Conservation (phyloP, 2,888 invertebrate species). For the Craniophora ligustri region DNA sequence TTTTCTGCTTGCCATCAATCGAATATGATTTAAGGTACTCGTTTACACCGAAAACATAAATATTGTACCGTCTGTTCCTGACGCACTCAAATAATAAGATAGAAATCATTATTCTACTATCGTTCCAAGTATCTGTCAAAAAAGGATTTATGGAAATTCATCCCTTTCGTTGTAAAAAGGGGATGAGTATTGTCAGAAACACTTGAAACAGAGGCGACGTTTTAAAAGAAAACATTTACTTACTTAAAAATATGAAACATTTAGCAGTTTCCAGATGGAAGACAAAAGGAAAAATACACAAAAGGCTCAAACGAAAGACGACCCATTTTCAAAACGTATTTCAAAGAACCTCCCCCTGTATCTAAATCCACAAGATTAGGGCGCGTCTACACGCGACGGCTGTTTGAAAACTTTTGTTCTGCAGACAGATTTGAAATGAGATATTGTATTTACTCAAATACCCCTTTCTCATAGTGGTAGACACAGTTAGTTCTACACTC, state of each 20-base stretch:
- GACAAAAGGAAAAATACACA: conserved; percentile 48
- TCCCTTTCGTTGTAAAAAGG: conserved; percentile 22
- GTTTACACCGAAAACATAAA: no score
- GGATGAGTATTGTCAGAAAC: conserved; percentile 20
- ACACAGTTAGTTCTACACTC: no score
- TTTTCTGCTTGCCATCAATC: no score
- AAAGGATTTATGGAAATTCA: conserved; percentile 39
- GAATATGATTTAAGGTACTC: conserved; percentile 20
- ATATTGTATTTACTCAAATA: no score
- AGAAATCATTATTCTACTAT: conserved; percentile 27
- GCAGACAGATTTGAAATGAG: not conserved
- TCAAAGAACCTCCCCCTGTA: conserved; percentile 49
- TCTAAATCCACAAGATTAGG: conserved; percentile 45
- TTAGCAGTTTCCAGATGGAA: conserved; percentile 23
- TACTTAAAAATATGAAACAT: conserved; percentile 53
- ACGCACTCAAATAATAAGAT: conserved; percentile 11
- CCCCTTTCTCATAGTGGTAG: no score
- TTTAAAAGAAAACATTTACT: conserved; percentile 45
- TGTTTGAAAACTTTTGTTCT: conserved; percentile 25
- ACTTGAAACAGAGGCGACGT: conserved; percentile 10
- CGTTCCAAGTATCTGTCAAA: conserved; percentile 23
- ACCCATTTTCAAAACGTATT: conserved; percentile 54
- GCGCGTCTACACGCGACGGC: conserved; percentile 30
- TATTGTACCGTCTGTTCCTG: conserved; percentile 22
- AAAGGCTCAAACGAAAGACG: conserved; percentile 53